Evolutionary conservation across 2,888 invertebrate genomes (phyloP).

Genomic region (Chesias legatella): DNA sequence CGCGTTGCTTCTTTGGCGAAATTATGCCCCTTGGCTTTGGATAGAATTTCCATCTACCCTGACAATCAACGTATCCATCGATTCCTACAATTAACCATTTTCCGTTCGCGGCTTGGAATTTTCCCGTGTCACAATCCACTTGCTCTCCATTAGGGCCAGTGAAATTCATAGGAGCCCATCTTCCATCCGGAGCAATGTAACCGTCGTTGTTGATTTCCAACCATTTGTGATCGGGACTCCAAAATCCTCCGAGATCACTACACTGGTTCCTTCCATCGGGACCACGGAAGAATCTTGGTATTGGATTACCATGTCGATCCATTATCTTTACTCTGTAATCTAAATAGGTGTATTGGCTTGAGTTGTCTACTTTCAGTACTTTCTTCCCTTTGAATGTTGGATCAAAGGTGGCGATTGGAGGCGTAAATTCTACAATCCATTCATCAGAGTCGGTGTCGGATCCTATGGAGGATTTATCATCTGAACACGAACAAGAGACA

Average conservation of each 20-base stretch:
- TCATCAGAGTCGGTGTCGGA: constrained; percentile 70
- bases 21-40: constrained; percentile 30
- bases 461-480: constrained; percentile 44
- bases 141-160: constrained; percentile 58
- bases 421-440: constrained; percentile 74
- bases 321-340: constrained; percentile 65
- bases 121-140: constrained; percentile 57
- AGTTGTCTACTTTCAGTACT: constrained; percentile 40
- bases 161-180: constrained; percentile 63
- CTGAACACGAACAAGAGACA: constrained; percentile 66
- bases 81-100: constrained; percentile 61
- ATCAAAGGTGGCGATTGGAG: constrained; percentile 61
- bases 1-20: constrained; percentile 22
- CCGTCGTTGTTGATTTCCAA: constrained; percentile 66
- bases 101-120: constrained; percentile 54
- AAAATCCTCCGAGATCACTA: constrained; percentile 73
- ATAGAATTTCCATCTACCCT: constrained; percentile 59
- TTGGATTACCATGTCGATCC: constrained; percentile 60
- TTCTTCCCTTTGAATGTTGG: constrained; percentile 55
- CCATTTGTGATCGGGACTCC: constrained; percentile 63
- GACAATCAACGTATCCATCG: constrained; percentile 60
- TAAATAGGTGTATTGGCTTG: constrained; percentile 60
- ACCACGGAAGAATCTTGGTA: constrained; percentile 65
- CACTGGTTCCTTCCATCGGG: constrained; percentile 67
- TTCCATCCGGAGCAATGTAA: constrained; percentile 58